Evolutionary conservation across 2,797 vertebrate genomes (phyloP).

Genomic region (Micromesistius poutassou): DNA sequence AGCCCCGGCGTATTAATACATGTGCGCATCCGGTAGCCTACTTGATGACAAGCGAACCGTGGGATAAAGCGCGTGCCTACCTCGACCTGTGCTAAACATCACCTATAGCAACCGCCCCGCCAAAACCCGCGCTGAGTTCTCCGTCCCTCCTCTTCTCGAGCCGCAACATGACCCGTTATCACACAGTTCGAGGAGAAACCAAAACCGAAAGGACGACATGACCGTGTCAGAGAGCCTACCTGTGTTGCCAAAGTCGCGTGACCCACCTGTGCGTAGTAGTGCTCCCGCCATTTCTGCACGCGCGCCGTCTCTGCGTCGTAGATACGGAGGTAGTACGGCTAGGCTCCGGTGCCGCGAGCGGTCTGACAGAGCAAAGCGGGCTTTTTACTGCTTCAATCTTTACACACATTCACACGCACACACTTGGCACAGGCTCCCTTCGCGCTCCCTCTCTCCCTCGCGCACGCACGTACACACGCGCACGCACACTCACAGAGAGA

Average conservation of each 20-base stretch:
- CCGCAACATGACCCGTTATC: too few species aligned
- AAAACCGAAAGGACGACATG: neutral
- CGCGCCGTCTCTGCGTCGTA: constrained; percentile 53
- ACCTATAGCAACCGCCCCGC: too few species aligned
- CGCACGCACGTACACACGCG: constrained; percentile 44
- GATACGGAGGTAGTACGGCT: constrained; percentile 21
- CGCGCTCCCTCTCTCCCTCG: constrained; percentile 35
- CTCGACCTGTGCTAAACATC: too few species aligned
- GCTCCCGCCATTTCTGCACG: constrained; percentile 58
- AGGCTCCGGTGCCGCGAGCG: constrained; percentile 63
- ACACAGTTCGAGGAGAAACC: neutral
- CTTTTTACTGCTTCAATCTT: constrained; percentile 50
- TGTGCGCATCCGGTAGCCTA: neutral
- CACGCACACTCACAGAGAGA: constrained; percentile 48
- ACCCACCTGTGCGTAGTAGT: constrained; percentile 68
- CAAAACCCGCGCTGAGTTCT: too few species aligned
- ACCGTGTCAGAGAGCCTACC: constrained; percentile 26
- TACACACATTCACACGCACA: constrained; percentile 9
- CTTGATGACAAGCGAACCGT: too few species aligned
- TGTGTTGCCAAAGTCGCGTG: constrained; percentile 37
- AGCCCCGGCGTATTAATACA: neutral
- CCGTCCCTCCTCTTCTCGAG: too few species aligned
- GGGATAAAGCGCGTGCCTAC: too few species aligned
- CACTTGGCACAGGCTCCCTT: constrained; percentile 37
- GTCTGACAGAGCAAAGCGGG: constrained; percentile 53